Base-by-base conservation (phyloP, 2,113 vertebrate genomes). In the Caranx melampygus region DNA sequence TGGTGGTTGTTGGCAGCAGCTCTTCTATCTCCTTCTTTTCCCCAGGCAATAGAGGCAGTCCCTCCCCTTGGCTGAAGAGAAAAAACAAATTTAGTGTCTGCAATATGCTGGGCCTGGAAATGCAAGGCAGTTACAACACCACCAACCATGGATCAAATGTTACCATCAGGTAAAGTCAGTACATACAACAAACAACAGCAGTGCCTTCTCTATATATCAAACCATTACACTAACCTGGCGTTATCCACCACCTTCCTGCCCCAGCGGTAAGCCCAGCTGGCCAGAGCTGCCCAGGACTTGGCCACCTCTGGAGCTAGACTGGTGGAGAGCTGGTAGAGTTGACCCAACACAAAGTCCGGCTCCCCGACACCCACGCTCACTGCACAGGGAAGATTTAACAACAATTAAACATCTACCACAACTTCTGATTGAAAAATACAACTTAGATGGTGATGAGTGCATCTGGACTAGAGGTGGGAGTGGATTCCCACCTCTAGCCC, bases 231-330 rank as follows among this genome's bases (percentile, higher is more conserved):
- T 88, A 82, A 99, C 98, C 98, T 99, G 79, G 98, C 97, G 82
- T 99, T 99, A 84, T 99, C 98, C 37, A 99, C 97, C 51, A 99
- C 98, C 81, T 99, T 99, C 83, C 98, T 93, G 80, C 98, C 98
- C 98, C 98, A 99, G 88, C 98, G 96, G 33, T 99, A 99, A 6
- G 98, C 96, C 98, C 98, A 99, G 87, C 97, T 99, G 79, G 97
- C 98, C 81, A 99, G 86, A 3, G 98, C 96, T 15, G 98, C 98
- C 98, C 98, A 99, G 34, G 98, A 97, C 90, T 99, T 99, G 60
- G 98, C 97, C 66, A 99, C 95, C 90, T 99, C 98, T 63, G 98
- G 98, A 72, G 98, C 98, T 81, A 98, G 96, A 37, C 96, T 95
- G 34, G 97, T 97, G 72, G 97, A 98, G 1, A 99, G 94, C 81